Evolutionary conservation across 2,113 vertebrate species (phyloP).

Genomic region (Perognathus longimembris): DNA sequence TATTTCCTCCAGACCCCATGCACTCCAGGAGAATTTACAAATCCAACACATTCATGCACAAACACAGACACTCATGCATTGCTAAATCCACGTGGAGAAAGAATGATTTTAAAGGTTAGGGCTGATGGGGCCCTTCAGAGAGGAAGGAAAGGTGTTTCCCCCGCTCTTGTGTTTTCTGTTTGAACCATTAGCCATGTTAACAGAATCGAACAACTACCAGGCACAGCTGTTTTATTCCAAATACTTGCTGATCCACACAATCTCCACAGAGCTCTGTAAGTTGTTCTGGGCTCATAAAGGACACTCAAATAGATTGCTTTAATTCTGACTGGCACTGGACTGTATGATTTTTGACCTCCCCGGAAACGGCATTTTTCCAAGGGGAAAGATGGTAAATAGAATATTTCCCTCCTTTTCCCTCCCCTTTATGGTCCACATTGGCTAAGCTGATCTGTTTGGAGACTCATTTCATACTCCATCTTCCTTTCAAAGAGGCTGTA

Average conservation of each 20-base stretch:
- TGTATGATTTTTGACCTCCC: slow-evolving; percentile 80
- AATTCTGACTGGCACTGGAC: slow-evolving; percentile 82
- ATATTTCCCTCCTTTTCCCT: slow-evolving; percentile 67
- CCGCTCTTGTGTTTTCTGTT: slow-evolving; percentile 73
- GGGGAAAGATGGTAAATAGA: slow-evolving; percentile 71
- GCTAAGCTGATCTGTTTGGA: slow-evolving; percentile 65
- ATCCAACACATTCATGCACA: not conserved
- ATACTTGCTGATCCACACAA: slow-evolving; percentile 84
- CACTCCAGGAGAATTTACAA: not conserved
- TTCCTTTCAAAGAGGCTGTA: slow-evolving; percentile 68
- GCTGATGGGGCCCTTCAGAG: slow-evolving; percentile 28
- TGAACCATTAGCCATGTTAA: slow-evolving; percentile 74
- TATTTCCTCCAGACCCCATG: rapidly evolving
- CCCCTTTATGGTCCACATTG: slow-evolving; percentile 40
- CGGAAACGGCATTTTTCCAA: slow-evolving; percentile 71
- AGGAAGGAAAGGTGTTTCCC: slow-evolving; percentile 64
- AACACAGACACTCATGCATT: not conserved
- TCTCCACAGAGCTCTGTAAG: slow-evolving; percentile 81
- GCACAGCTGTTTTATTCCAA: slow-evolving; percentile 86
- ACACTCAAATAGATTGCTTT: slow-evolving; percentile 85
- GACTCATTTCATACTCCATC: slow-evolving; percentile 68
- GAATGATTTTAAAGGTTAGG: not conserved
- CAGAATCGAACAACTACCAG: slow-evolving; percentile 77
- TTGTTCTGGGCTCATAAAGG: slow-evolving; percentile 85
- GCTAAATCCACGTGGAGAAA: not conserved